These are phyloP conservation scores for Cosmia pyralina DNA, from an alignment of 2,888 invertebrate genomes.

Conservation along the genomic window DNA sequence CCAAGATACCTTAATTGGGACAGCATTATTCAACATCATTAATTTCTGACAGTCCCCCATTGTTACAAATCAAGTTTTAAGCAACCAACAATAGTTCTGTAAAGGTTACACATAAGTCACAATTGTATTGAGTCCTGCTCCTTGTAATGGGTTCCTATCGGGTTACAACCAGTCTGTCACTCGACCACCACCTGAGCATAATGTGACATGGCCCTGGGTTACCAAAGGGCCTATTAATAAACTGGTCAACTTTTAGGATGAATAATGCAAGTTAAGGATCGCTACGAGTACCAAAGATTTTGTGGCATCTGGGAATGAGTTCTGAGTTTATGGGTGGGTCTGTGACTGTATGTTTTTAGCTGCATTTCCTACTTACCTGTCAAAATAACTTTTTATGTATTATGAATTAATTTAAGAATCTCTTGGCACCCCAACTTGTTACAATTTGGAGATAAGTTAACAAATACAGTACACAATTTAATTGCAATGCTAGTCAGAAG, in stretches of 20 bases:
- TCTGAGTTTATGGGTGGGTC: background rate
- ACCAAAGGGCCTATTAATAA: constrained; percentile 11
- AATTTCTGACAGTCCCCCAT: constrained; percentile 49
- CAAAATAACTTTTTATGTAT: background rate
- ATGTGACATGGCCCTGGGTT: constrained; percentile 13
- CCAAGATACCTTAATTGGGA: constrained; percentile 37
- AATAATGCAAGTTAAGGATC: constrained; percentile 4
- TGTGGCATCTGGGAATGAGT: background rate
- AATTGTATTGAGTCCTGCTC: constrained; percentile 49
- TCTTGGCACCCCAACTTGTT: background rate
- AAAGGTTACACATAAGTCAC: constrained; percentile 54
- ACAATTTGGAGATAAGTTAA: background rate
- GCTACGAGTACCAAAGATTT: background rate
- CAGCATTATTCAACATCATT: constrained; percentile 49
- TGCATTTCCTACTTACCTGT: background rate
- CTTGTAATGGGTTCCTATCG: constrained; percentile 45
- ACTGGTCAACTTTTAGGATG: constrained; percentile 8
- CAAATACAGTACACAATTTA: background rate
- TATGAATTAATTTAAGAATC: background rate
- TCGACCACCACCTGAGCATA: constrained; percentile 47
- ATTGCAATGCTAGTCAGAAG: background rate
- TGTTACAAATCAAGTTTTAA: constrained; percentile 55
- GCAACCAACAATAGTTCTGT: constrained; percentile 46
- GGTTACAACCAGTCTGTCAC: constrained; percentile 58
- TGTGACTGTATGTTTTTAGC: background rate